Evolutionary conservation across 1,140 invertebrate genomes (phyloP).

Genomic region (Hypothenemus hampei): DNA sequence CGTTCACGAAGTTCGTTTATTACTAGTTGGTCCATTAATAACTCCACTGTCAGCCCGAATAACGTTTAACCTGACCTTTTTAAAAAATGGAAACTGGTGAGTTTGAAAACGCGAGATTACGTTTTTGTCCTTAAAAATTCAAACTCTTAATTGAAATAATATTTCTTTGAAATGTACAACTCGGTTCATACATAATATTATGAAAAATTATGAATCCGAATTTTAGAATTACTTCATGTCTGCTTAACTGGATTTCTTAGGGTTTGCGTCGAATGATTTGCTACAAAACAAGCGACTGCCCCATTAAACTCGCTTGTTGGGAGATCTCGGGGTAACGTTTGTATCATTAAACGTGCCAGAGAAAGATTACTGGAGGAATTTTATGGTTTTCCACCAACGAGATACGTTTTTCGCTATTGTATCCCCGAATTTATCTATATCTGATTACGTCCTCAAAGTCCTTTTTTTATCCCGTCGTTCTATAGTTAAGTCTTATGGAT

Average conservation of each 20-base stretch:
- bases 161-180: neutral
- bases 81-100: no score
- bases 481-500: no score
- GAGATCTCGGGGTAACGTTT: neutral
- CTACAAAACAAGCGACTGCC: neutral
- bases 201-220: no score
- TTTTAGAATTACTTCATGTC: no score
- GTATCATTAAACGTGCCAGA: neutral
- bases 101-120: no score
- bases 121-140: no score
- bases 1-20: slow-evolving; percentile 12
- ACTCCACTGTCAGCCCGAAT: slow-evolving; percentile 7
- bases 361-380: neutral
- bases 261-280: neutral
- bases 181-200: neutral
- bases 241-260: no score
- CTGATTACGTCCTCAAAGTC: neutral
- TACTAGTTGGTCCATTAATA: slow-evolving; percentile 21
- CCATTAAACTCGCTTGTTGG: neutral
- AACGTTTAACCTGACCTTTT: neutral
- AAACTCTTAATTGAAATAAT: neutral
- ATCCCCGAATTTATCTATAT: neutral
- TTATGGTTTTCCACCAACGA: neutral
- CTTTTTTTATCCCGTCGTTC: no score
- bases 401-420: neutral